Evolutionary conservation across 2,113 vertebrate genomes (phyloP), one percentile per base, ranked within the genome.

Genomic region (Dissostichus mawsoni): DNA sequence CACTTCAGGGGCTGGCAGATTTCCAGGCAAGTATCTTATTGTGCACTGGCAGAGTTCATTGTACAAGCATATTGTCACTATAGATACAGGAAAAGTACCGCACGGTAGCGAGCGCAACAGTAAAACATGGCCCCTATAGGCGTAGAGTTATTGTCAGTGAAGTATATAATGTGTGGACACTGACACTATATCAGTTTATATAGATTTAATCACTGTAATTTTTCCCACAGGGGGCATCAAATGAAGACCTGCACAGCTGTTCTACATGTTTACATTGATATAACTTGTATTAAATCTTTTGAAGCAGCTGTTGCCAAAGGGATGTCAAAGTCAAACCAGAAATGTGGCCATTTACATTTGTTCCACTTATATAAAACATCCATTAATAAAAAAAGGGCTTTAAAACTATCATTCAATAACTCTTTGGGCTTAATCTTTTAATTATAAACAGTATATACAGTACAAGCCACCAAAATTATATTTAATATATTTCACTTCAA

Each of bases 1-100:
- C 76, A 82, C 70, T 87, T 80, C 48, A 76, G 44, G n/a, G 59
- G 57, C 55, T 88, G 84, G 87, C 33, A 33, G 44, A 13, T 69
- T 47, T 71, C 85, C 85, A 78, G 41, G 16, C 14, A 74, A 81
- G 69, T 72, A 70, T 58, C 83, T 77, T 50, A 57, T 62, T 78
- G 41, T 36, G 75, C 53, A 72, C 25, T 65, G 61, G 73, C 75
- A 74, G 70, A 83, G 78, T 83, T 84, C 80, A 76, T 59, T 76
- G 17, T 67, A 33, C n/a, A 47, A 69, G 48, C 10, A 82, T 80
- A 63, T 78, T 80, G 56, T 70, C 67, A 80, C 64, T 66, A 9
- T 25, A 47, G 65, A 82, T 72, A 59, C 23, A 76, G 6, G n/a
- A 58, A 25, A 68, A 70, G 48, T 50, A 68, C 8, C 45, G 29